A percentile compares a stretch with the other conserved stretches of the same genome.
Evolutionary conservation across 2,888 invertebrate species (phyloP).

Genomic region (Epicampocera succincta): DNA sequence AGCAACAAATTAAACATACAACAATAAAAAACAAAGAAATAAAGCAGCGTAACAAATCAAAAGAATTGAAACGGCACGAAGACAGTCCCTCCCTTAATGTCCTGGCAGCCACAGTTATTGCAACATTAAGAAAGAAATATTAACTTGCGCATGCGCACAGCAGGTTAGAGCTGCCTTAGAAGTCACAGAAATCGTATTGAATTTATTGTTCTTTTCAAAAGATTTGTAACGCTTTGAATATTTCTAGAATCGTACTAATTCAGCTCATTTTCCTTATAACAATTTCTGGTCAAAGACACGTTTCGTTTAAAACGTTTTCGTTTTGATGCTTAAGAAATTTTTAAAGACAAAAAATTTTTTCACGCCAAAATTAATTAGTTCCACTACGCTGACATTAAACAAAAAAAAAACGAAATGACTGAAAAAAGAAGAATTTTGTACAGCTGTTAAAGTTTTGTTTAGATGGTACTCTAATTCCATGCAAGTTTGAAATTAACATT

Average conservation of each 20-base stretch:
- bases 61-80: constrained; percentile 1
- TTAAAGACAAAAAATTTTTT: not conserved
- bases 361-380: too few species aligned
- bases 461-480: too few species aligned
- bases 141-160: constrained; percentile 28
- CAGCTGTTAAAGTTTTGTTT: too few species aligned
- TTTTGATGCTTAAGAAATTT: constrained; percentile 34
- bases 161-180: constrained; percentile 27
- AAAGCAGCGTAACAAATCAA: constrained; percentile 54
- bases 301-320: constrained; percentile 55
- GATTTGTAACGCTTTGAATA: constrained; percentile 30
- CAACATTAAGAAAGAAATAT: not conserved
- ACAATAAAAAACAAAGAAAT: constrained; percentile 40
- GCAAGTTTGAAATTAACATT: too few species aligned
- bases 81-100: constrained; percentile 30
- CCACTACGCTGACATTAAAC: not conserved
- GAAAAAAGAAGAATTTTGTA: too few species aligned
- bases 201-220: not conserved
- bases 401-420: too few species aligned
- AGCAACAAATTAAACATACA: constrained; percentile 3
- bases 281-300: constrained; percentile 6
- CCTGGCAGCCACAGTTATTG: not conserved
- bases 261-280: constrained; percentile 9
- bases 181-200: not conserved
- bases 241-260: not conserved